A percentile compares a stretch with the other conserved stretches of the same genome.
Evolutionary conservation across 92 coral and sea anemone genomes (phyloP).

Genomic region (Epizoanthus ramosus): DNA sequence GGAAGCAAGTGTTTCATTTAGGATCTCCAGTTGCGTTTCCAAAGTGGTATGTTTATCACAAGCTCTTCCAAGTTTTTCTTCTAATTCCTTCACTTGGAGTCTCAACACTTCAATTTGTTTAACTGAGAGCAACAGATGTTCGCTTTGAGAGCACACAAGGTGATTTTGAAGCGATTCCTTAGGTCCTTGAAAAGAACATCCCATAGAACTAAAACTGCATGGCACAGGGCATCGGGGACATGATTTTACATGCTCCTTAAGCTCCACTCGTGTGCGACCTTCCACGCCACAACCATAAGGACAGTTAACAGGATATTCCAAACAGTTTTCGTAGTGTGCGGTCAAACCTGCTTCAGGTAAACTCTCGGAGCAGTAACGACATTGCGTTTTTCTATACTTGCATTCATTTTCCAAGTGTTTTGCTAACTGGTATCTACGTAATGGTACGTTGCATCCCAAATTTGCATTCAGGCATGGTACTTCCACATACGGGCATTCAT

Average conservation of each 20-base stretch:
- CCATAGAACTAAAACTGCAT: constrained; percentile 64
- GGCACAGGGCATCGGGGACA: constrained; percentile 62
- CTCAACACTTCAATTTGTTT: constrained; percentile 37
- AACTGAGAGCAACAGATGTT: constrained; percentile 64
- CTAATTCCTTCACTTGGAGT: constrained; percentile 34
- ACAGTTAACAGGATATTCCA: constrained; percentile 76
- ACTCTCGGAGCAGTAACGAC: constrained; percentile 65
- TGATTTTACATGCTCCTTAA: constrained; percentile 56
- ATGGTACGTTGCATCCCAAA: constrained; percentile 58
- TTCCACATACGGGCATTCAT: constrained; percentile 64
- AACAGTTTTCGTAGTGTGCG: constrained; percentile 70
- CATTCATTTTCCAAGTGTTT: constrained; percentile 82
- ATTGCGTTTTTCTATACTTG: constrained; percentile 55
- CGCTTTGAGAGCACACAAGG: constrained; percentile 31
- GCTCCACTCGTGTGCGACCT: constrained; percentile 56
- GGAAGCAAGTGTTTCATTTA: constrained; percentile 65
- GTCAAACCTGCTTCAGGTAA: constrained; percentile 54
- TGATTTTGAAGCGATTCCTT: constrained; percentile 64
- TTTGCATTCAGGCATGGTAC: constrained; percentile 60
- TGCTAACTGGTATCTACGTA: constrained; percentile 66
- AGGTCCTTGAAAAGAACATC: constrained; percentile 65
- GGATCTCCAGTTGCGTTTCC: constrained; percentile 46
- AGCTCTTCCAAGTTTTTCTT: constrained; percentile 37
- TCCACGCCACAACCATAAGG: constrained; percentile 69
- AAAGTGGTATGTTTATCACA: constrained; percentile 42